Percentiles rank a stretch among this genome's conserved stretches.
These are phyloP conservation scores for Bombyx mandarina DNA, from an alignment of 1,140 invertebrate species.

Conservation along the genomic window DNA sequence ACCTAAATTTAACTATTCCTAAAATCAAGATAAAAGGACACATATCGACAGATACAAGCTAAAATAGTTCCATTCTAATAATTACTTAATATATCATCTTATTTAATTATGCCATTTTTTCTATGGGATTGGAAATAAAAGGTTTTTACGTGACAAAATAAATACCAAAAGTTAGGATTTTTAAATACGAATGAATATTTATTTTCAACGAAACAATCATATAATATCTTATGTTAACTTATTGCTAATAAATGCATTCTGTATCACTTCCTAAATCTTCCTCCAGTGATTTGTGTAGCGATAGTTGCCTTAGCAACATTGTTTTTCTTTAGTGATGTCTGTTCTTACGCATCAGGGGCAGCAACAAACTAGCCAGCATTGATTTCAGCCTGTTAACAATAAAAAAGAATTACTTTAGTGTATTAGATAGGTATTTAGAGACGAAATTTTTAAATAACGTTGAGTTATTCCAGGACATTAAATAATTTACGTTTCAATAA, in stretches of 20 bases:
- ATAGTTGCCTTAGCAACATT: background rate
- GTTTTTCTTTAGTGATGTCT: constrained; percentile 35
- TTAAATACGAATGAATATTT: constrained; percentile 65
- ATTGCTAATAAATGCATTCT: constrained; percentile 49
- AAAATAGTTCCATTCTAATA: too few species aligned
- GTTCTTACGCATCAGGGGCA: constrained; percentile 48
- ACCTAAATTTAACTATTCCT: too few species aligned
- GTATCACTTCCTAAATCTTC: constrained; percentile 2
- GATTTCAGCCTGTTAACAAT: constrained; percentile 52
- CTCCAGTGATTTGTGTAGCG: too few species aligned
- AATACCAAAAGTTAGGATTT: constrained; percentile 44
- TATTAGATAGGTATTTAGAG: background rate
- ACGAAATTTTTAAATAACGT: too few species aligned
- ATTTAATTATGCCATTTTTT: too few species aligned
- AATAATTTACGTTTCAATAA: too few species aligned
- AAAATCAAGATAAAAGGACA: too few species aligned
- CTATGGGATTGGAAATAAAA: too few species aligned
- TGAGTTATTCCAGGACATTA: too few species aligned
- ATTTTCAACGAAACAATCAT: constrained; percentile 65
- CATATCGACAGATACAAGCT: too few species aligned
- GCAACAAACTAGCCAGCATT: constrained; percentile 43
- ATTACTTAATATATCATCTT: too few species aligned
- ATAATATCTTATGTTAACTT: constrained; percentile 30
- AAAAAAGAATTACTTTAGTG: constrained; percentile 8
- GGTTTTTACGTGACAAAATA: too few species aligned